Evolutionary conservation across 1,140 invertebrate species (phyloP), one percentile per base, ranked within the genome.

Genomic region (Zaprionus inermis): DNA sequence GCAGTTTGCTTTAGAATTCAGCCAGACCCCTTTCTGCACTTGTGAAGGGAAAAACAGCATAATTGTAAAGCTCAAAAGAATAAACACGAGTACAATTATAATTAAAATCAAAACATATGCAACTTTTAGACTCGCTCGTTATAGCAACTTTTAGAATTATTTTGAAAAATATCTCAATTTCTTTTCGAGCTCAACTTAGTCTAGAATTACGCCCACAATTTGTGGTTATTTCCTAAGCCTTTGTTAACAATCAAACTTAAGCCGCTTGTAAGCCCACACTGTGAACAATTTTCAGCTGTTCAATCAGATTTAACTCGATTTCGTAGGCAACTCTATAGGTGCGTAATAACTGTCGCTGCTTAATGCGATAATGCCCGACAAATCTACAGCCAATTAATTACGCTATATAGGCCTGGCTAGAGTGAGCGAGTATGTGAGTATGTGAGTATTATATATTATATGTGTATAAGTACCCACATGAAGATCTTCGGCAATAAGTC

Each of bases 321-420:
- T n/a, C 11, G 18, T 58, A n/a, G n/a, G n/a, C n/a, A n/a, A n/a
- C n/a, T n/a, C n/a, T n/a, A n/a, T 38, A 49, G 46, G 11, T 57
- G 32, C n/a, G 46, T 51, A 67, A 63, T 67, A 73, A 59, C 44
- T 67, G 77, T 63, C 65, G 63, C 52, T 32, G 52, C 57, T 78
- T 78, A 71, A 63, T 68, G 46, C 51, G 76, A 66, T 88, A 83
- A 86, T 79, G 61, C 76, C 55, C 61, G 77, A 77, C 70, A 83
- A 86, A 86, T 83, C 79, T 64, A 49, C 64, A 54, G 61, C 76
- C 79, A 69, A 86, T 86, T 88, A 88, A 83, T 88, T 78, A 86
- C 70, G 54, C 54, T 28, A 46, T 51, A 59, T 61, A 22, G 38
- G 44, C 67, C 41, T 28, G 44, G 77, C 49, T 46, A 70, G 38